These are phyloP conservation scores for Euclidia mi DNA, from an alignment of 2,888 invertebrate genomes.

Conservation along the genomic window DNA sequence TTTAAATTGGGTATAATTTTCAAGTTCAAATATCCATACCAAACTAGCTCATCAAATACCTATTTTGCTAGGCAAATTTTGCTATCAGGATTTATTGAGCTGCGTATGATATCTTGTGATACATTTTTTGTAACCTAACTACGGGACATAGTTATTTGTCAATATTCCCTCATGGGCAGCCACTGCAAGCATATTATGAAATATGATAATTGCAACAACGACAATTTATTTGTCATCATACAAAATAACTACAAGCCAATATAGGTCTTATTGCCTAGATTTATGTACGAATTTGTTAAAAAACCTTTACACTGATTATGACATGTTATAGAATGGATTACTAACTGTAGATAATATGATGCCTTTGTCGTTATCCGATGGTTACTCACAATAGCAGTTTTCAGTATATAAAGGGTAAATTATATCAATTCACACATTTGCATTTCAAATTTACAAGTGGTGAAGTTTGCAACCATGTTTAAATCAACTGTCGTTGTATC, in stretches of 20 bases:
- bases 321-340: conserved; percentile 44
- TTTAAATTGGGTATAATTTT: no score
- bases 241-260: conserved; percentile 12
- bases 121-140: conserved; percentile 22
- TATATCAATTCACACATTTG: conserved; percentile 71
- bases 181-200: conserved; percentile 42
- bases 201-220: conserved; percentile 34
- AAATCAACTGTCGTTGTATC: conserved; percentile 15
- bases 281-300: conserved; percentile 11
- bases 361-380: conserved; percentile 32
- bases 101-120: conserved; percentile 1
- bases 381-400: conserved; percentile 44
- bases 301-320: background rate
- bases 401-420: conserved; percentile 60
- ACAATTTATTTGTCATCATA: conserved; percentile 12
- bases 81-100: no score
- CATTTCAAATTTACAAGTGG: conserved; percentile 22
- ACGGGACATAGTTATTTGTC: conserved; percentile 46
- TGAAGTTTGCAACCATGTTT: conserved; percentile 36
- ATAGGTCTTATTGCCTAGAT: conserved; percentile 12
- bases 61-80: no score
- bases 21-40: no score
- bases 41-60: no score
- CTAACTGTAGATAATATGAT: conserved; percentile 22
- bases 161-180: conserved; percentile 29